phyloP scores from a whole-genome alignment of 2,113 vertebrate species.

The Danio rerio region GRCz12tu NC_133178.1:27366501-27367000 shows the following conservation, averaged over 20 bases:
- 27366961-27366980: constrained; percentile 1
- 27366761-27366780: constrained; percentile 10
- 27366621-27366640: constrained; percentile 87
- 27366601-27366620: constrained; percentile 68
- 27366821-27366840: not conserved
- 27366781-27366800: not conserved
- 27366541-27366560: not conserved
- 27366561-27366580: not conserved
- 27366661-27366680: constrained; percentile 87
- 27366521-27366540: too few relatives aligned
- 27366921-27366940: constrained; percentile 7
- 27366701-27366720: constrained; percentile 87
- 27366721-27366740: constrained; percentile 88
- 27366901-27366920: constrained; percentile 45
- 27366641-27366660: constrained; percentile 87
- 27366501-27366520: too few relatives aligned
- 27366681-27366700: constrained; percentile 89
- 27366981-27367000: constrained; percentile 17
- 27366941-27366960: constrained; percentile 21
- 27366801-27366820: not conserved
- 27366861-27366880: constrained; percentile 48
- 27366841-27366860: constrained; percentile 38
- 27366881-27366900: constrained; percentile 30
- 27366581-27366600: not conserved
- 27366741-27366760: constrained; percentile 38